These are phyloP conservation scores for Eupelmus urozonus DNA, from an alignment of 2,888 invertebrate genomes.

Conservation along the genomic window DNA sequence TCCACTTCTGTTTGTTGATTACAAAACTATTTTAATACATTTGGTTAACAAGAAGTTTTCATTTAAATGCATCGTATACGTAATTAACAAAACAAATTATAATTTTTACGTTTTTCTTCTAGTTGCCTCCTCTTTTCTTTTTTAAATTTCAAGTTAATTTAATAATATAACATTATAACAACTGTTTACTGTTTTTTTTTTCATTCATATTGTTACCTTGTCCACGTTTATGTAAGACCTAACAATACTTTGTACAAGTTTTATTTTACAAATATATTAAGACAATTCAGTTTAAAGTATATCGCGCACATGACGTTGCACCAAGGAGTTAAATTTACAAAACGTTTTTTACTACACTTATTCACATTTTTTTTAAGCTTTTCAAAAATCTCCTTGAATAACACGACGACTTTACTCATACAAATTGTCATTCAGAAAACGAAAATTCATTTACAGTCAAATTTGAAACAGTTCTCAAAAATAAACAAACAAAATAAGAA, in stretches of 20 bases:
- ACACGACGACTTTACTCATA: constrained; percentile 61
- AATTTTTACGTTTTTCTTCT: constrained; percentile 20
- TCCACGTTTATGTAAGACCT: constrained; percentile 71
- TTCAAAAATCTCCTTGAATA: constrained; percentile 59
- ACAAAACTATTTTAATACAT: constrained; percentile 13
- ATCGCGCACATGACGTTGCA: constrained; percentile 50
- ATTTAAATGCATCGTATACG: constrained; percentile 20
- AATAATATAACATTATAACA: constrained; percentile 54
- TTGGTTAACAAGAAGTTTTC: constrained; percentile 12
- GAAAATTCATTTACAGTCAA: constrained; percentile 60
- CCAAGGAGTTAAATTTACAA: constrained; percentile 53
- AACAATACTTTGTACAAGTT: constrained; percentile 77
- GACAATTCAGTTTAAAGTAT: constrained; percentile 67
- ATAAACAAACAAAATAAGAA: constrained; percentile 55
- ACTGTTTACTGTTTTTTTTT: constrained; percentile 51
- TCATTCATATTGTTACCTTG: constrained; percentile 67
- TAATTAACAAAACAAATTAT: constrained; percentile 30
- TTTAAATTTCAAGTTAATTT: constrained; percentile 40
- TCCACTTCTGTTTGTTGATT: constrained; percentile 1
- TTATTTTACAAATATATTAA: constrained; percentile 76
- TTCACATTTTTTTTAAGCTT: constrained; percentile 47
- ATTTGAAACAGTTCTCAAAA: constrained; percentile 60
- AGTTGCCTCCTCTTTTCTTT: constrained; percentile 21
- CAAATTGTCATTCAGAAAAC: constrained; percentile 62
- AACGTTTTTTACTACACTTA: constrained; percentile 49